Evolutionary conservation across 2,113 vertebrate species (phyloP).

Genomic region (Mastomys coucha): DNA sequence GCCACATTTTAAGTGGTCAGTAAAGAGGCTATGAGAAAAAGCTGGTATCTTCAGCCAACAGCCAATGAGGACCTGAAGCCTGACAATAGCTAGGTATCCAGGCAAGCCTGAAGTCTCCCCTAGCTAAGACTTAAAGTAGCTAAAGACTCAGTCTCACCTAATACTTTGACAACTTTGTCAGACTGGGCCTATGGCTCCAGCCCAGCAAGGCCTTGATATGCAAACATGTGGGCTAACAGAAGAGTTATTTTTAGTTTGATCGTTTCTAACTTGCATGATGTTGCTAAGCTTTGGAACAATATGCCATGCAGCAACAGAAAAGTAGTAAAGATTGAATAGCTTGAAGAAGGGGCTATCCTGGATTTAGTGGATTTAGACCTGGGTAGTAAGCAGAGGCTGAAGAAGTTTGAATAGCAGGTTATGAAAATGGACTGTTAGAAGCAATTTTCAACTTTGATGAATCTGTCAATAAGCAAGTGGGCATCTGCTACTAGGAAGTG

Average conservation of each 20-base stretch:
- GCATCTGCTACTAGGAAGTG: background rate
- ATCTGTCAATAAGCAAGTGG: background rate
- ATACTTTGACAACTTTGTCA: background rate
- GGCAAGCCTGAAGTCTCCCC: background rate
- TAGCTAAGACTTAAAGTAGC: background rate
- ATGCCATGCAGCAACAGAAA: background rate
- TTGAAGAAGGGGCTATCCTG: background rate
- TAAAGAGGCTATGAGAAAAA: background rate
- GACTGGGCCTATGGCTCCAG: background rate
- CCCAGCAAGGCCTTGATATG: background rate
- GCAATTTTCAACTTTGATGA: background rate
- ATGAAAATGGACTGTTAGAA: constrained; percentile 9
- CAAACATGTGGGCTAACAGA: background rate
- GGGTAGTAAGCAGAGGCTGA: background rate
- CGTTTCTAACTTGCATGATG: background rate
- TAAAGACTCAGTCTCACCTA: background rate
- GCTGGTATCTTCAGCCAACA: background rate
- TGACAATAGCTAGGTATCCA: background rate
- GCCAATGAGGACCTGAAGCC: background rate
- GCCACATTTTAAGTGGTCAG: background rate
- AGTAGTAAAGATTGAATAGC: background rate
- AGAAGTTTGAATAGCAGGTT: background rate
- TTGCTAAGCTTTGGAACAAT: constrained; percentile 10
- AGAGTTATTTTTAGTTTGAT: background rate
- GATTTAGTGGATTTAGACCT: background rate